A percentile compares a stretch with the other conserved stretches of the same genome.
These are phyloP conservation scores for Anadara kagoshimensis DNA, from an alignment of 1,140 invertebrate genomes.

Conservation along the genomic window DNA sequence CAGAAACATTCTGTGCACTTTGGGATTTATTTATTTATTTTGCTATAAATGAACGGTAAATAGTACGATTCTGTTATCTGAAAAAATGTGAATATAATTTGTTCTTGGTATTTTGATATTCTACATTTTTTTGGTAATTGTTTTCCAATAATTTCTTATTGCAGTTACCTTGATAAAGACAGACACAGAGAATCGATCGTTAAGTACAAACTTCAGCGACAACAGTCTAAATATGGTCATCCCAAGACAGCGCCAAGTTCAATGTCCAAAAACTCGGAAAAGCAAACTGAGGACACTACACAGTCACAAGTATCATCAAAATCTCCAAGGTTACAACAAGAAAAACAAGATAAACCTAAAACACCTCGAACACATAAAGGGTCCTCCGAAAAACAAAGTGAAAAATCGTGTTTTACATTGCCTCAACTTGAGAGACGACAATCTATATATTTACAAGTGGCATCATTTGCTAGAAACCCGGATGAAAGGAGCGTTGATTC, in stretches of 20 bases:
- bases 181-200: no score
- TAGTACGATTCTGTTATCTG: no score
- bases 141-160: no score
- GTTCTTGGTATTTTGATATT: no score
- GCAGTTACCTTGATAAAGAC: no score
- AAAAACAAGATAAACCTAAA: not conserved
- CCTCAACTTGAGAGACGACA: conserved; percentile 11
- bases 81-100: no score
- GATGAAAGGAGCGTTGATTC: conserved; percentile 24
- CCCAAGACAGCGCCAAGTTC: not conserved
- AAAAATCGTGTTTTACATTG: not conserved
- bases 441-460: conserved; percentile 40
- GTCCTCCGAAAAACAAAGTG: not conserved
- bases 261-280: not conserved
- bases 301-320: not conserved
- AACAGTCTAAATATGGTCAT: not conserved
- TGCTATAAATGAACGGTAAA: no score
- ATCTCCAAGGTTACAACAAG: not conserved
- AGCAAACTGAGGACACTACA: not conserved
- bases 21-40: no score
- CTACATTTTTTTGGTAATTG: no score
- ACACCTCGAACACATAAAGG: not conserved
- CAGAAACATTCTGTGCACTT: no score
- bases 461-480: conserved; percentile 9
- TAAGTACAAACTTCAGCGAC: no score